Evolutionary conservation across 53 echinoderm and acorn worm genomes (phyloP).

Genomic region (Echinometra lucunter): DNA sequence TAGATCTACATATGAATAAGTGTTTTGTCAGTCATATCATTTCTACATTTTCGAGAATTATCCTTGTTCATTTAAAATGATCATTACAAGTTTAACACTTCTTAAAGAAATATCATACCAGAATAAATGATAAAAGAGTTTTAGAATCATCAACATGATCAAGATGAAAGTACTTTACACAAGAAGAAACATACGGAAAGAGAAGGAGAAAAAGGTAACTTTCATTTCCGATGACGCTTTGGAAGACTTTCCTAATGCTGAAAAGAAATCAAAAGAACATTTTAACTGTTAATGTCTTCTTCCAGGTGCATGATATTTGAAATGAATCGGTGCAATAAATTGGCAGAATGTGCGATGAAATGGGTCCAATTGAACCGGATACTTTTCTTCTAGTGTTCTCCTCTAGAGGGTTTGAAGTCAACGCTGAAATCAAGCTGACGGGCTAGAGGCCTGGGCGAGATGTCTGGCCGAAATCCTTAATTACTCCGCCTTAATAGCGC

Average conservation of each 20-base stretch:
- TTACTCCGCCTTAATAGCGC: slow-evolving; percentile 66
- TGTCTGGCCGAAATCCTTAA: slow-evolving; percentile 60
- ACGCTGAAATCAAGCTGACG: slow-evolving; percentile 56
- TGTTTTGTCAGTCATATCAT: neutral
- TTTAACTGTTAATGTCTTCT: slow-evolving; percentile 24
- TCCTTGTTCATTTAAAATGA: neutral
- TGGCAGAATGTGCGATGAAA: slow-evolving; percentile 27
- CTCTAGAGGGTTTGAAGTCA: slow-evolving; percentile 37
- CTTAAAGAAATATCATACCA: too few species aligned
- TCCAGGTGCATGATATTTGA: slow-evolving; percentile 7
- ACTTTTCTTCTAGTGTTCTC: slow-evolving; percentile 44
- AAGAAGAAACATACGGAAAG: too few species aligned
- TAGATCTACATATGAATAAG: too few species aligned
- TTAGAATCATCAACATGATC: too few species aligned
- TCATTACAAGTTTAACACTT: neutral
- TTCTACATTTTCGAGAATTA: neutral
- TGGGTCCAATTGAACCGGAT: slow-evolving; percentile 49
- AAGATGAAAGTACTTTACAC: too few species aligned
- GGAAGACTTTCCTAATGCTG: neutral
- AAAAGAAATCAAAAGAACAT: neutral
- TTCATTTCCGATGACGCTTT: neutral
- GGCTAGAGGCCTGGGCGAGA: slow-evolving; percentile 23
- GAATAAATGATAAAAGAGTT: too few species aligned
- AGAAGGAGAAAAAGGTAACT: neutral
- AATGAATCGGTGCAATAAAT: slow-evolving; percentile 52